phyloP scores from a whole-genome alignment of 1,140 invertebrate genomes.

The Drosophila pandora region DNA sequence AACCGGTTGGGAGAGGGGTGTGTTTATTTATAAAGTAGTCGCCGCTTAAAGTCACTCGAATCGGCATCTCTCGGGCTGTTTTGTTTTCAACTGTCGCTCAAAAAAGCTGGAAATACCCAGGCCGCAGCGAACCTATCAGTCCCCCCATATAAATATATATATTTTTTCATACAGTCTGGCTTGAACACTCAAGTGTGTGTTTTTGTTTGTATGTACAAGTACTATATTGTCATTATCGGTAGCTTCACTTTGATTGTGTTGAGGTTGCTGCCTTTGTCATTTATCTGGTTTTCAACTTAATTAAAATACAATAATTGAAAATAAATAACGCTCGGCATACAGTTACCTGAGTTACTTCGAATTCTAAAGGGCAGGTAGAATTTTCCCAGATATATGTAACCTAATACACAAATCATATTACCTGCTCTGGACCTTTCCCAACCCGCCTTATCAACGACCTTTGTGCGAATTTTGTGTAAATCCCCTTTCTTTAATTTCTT shows the following conservation, averaged over 20 bases:
- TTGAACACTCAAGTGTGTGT: constrained; percentile 27
- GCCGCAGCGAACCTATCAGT: constrained; percentile 55
- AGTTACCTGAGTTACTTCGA: not conserved
- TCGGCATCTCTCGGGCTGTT: constrained; percentile 28
- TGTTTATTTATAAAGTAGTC: constrained; percentile 34
- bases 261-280: constrained; percentile 39
- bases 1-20: constrained; percentile 58
- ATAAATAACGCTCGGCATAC: not conserved
- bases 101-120: constrained; percentile 80
- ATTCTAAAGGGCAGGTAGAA: not conserved
- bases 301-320: constrained; percentile 15
- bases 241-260: constrained; percentile 35
- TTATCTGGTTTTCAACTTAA: constrained; percentile 36
- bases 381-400: not conserved
- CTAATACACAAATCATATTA: not conserved
- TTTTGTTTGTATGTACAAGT: constrained; percentile 24
- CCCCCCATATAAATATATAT: constrained; percentile 2
- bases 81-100: constrained; percentile 41
- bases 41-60: not conserved
- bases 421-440: constrained; percentile 5
- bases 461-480: not conserved
- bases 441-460: not conserved
- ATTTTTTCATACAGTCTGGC: constrained; percentile 19
- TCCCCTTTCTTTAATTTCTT: not conserved
- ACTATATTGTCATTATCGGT: constrained; percentile 62